A percentile compares a stretch with the other conserved stretches of the same genome.
phyloP scores from a whole-genome alignment of 2,797 vertebrate species.

The Leptodactylus fallax region DNA sequence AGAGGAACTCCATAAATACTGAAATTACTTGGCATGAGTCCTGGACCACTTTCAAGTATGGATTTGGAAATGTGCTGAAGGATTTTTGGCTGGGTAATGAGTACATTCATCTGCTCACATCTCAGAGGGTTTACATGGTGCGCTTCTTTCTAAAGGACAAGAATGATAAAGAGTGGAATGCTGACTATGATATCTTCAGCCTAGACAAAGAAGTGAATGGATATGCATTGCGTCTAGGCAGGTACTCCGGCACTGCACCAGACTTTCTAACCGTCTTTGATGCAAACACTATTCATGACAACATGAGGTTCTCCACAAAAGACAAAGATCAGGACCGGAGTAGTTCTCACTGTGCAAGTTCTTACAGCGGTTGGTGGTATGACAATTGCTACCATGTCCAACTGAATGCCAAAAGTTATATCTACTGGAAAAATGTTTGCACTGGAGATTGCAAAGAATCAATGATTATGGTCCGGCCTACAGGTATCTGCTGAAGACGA shows the following conservation, averaged over 20 bases:
- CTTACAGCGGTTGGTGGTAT: slow-evolving; percentile 65
- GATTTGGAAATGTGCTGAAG: slow-evolving; percentile 67
- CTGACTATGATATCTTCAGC: slow-evolving; percentile 71
- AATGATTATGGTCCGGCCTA: slow-evolving; percentile 61
- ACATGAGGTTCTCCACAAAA: slow-evolving; percentile 71
- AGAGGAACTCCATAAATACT: slow-evolving; percentile 66
- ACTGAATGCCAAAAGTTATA: slow-evolving; percentile 51
- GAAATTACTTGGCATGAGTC: slow-evolving; percentile 68
- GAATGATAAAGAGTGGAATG: slow-evolving; percentile 60
- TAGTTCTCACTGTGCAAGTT: slow-evolving; percentile 65
- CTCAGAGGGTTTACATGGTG: slow-evolving; percentile 72
- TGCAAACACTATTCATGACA: slow-evolving; percentile 68
- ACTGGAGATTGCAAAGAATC: slow-evolving; percentile 48
- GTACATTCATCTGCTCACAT: slow-evolving; percentile 72
- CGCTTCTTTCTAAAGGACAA: slow-evolving; percentile 66
- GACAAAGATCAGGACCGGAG: slow-evolving; percentile 73
- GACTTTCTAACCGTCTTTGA: slow-evolving; percentile 68
- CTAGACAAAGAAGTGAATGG: slow-evolving; percentile 68
- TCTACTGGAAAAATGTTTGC: slow-evolving; percentile 60
- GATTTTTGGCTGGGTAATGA: slow-evolving; percentile 74
- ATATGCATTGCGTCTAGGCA: slow-evolving; percentile 69
- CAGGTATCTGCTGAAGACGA: slow-evolving; percentile 60
- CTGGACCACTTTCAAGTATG: slow-evolving; percentile 74
- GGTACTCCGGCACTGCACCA: slow-evolving; percentile 58
- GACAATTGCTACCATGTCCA: slow-evolving; percentile 52